Evolutionary conservation across 2,113 vertebrate species (phyloP).

Genomic region (Vireo altiloquus): DNA sequence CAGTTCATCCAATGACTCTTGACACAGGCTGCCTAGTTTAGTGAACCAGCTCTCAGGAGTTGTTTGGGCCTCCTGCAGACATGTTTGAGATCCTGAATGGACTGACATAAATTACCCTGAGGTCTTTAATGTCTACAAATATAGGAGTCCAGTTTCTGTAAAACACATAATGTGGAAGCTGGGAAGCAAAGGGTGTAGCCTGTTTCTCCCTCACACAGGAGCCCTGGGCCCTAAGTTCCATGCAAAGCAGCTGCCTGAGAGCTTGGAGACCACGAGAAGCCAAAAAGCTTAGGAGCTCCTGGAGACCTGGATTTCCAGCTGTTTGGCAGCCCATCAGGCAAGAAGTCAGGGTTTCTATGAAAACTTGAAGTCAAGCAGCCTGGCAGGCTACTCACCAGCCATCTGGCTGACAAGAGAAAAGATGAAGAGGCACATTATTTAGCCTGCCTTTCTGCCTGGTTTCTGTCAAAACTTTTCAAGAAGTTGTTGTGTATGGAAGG

Average conservation of each 20-base stretch:
- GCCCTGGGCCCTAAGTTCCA: background rate
- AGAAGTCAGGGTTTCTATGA: conserved; percentile 35
- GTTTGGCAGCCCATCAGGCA: conserved; percentile 50
- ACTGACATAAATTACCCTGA: background rate
- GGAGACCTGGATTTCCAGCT: conserved; percentile 50
- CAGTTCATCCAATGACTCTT: background rate
- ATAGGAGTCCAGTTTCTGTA: background rate
- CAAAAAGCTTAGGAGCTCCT: conserved; percentile 15
- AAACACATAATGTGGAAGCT: background rate
- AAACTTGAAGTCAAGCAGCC: conserved; percentile 42
- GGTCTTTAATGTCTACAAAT: background rate
- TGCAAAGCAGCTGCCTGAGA: background rate
- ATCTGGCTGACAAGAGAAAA: conserved; percentile 56
- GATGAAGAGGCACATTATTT: conserved; percentile 36
- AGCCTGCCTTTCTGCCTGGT: conserved; percentile 53
- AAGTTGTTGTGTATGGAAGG: conserved; percentile 4
- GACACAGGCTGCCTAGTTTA: background rate
- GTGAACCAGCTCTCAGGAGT: background rate
- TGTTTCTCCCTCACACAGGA: background rate
- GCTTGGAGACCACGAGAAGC: background rate
- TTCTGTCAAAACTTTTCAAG: conserved; percentile 64
- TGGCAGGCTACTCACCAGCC: conserved; percentile 52
- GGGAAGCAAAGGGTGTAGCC: background rate
- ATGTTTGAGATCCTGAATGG: background rate
- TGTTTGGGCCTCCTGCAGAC: background rate